These are phyloP conservation scores for Hippoglossus hippoglossus DNA, from an alignment of 2,797 vertebrate genomes.

Conservation along the genomic window DNA sequence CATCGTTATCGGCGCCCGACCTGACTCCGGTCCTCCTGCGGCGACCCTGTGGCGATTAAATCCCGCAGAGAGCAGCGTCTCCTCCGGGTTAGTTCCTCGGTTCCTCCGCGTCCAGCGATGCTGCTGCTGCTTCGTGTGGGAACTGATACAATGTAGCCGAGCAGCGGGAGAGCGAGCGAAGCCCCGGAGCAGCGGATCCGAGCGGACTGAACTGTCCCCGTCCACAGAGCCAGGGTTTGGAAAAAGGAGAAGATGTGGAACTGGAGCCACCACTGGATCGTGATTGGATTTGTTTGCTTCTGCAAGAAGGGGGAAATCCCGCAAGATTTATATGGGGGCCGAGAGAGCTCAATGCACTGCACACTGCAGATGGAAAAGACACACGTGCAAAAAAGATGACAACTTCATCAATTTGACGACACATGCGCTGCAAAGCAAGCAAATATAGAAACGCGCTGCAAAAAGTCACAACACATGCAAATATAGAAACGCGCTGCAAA, in stretches of 20 bases:
- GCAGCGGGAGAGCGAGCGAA: conserved; percentile 76
- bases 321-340: too few species aligned
- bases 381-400: too few species aligned
- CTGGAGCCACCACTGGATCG: conserved; percentile 64
- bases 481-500: too few species aligned
- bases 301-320: too few species aligned
- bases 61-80: conserved; percentile 72
- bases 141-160: conserved; percentile 87
- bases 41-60: conserved; percentile 68
- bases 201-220: conserved; percentile 75
- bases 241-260: conserved; percentile 61
- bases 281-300: not conserved
- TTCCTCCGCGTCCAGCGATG: too few species aligned
- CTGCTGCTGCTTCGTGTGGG: conserved; percentile 76
- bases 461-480: too few species aligned
- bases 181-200: conserved; percentile 74
- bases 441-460: too few species aligned
- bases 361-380: too few species aligned
- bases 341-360: too few species aligned
- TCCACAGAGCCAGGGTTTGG: conserved; percentile 12
- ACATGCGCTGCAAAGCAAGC: too few species aligned
- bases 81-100: conserved; percentile 81
- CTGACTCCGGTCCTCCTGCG: conserved; percentile 45
- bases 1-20: conserved; percentile 68
- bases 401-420: too few species aligned